Conservation (phyloP, 2,797 vertebrate species). For the Siniperca scherzeri region DNA sequence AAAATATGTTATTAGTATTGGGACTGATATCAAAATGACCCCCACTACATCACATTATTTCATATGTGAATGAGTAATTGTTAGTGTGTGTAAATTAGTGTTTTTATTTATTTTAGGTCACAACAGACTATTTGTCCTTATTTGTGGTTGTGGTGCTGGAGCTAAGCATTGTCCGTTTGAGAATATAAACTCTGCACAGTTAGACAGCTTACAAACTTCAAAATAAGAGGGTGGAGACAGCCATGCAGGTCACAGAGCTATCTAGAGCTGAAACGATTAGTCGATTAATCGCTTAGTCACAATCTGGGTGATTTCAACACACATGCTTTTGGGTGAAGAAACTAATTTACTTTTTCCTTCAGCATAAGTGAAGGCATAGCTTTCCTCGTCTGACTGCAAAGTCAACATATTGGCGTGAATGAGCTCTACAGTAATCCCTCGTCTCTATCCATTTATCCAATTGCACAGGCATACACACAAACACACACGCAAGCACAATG, state of each 20-base stretch:
- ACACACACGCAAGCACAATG: slow-evolving; percentile 41
- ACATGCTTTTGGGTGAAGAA: slow-evolving; percentile 8
- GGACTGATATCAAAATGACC: background rate
- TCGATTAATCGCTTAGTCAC: background rate
- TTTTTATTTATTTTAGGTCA: background rate
- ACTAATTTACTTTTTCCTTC: slow-evolving; percentile 15
- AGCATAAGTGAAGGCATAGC: slow-evolving; percentile 3
- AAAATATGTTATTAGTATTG: background rate
- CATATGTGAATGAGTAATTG: background rate
- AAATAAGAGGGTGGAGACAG: background rate
- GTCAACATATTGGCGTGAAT: slow-evolving; percentile 32
- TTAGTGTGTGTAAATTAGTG: too few relatives aligned
- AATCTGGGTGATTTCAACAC: slow-evolving; percentile 7
- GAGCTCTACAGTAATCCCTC: slow-evolving; percentile 53
- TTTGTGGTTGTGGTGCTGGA: background rate
- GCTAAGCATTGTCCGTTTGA: background rate
- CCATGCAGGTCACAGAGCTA: background rate
- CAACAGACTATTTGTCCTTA: background rate
- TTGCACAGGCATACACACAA: slow-evolving; percentile 36
- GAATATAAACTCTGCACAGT: background rate
- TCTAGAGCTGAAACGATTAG: background rate
- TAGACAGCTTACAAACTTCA: background rate
- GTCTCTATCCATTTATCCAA: slow-evolving; percentile 58
- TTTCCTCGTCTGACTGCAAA: slow-evolving; percentile 22
- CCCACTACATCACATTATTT: background rate